Evolutionary conservation across 2,888 invertebrate species (phyloP).

Genomic region (Oligia fasciuncula): DNA sequence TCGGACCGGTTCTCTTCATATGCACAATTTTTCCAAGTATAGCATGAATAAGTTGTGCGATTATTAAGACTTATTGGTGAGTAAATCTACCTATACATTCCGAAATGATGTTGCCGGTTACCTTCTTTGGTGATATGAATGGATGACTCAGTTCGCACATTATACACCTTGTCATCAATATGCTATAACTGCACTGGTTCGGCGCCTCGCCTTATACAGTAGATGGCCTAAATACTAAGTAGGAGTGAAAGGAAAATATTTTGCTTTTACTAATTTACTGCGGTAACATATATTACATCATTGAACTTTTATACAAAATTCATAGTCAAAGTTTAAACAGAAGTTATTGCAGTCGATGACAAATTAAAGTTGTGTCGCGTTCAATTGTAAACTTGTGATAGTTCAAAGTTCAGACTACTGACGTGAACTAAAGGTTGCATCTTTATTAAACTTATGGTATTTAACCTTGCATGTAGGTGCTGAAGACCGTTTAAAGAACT

Average conservation of each 20-base stretch:
- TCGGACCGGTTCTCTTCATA: constrained; percentile 78
- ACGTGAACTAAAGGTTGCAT: constrained; percentile 16
- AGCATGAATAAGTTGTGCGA: constrained; percentile 77
- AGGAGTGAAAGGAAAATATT: constrained; percentile 45
- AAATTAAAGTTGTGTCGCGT: constrained; percentile 23
- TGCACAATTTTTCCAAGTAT: constrained; percentile 81
- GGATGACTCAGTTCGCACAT: constrained; percentile 70
- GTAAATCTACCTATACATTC: constrained; percentile 72
- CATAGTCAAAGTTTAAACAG: constrained; percentile 21
- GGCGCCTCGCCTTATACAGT: constrained; percentile 48
- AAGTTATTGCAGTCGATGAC: constrained; percentile 31
- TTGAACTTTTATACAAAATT: constrained; percentile 17
- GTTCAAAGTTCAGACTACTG: constrained; percentile 48
- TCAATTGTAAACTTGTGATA: constrained; percentile 25
- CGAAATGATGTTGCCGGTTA: constrained; percentile 71
- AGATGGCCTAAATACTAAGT: constrained; percentile 43
- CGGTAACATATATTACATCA: constrained; percentile 7
- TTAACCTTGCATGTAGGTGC: constrained; percentile 7
- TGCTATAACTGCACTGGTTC: constrained; percentile 57
- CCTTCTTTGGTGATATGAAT: constrained; percentile 77
- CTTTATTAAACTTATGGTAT: constrained; percentile 19
- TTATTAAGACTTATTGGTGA: constrained; percentile 73
- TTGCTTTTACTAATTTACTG: constrained; percentile 22
- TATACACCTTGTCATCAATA: constrained; percentile 59
- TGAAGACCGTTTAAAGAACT: constrained; percentile 13